Base-by-base conservation (phyloP, 2,888 invertebrate species). In the Mesorhabditis sp. region DNA sequence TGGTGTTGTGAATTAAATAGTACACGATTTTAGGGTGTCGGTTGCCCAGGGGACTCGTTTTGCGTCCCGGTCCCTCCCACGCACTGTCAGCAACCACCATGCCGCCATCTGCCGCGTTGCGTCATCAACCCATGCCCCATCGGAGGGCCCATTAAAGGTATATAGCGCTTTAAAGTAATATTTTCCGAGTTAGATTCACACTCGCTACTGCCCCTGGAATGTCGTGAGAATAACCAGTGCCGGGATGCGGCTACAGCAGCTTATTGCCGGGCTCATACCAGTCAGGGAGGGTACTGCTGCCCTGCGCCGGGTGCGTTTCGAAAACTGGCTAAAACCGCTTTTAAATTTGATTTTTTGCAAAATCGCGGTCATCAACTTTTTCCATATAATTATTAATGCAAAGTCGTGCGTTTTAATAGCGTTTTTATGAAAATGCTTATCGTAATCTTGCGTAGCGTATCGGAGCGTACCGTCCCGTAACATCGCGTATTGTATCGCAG, bases 61-160 rank as follows among this genome's bases (percentile, higher is more conserved):
- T 83, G 83, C 68, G 66, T 77, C 41, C 81, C 82, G 13, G 76
- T 77, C 15, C 72, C 76, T 45, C 76, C 77, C n/a, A 77, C 77
- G 3, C 82, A 82, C 66, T 67, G 74, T 6, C 70, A 70, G 1
- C 70, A 73, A 15, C 74, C 74, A n/a, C 7, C 10, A 13, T 75
- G 75, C 69, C 70, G 72, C 7, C 71, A 75, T 62, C 76, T 83
- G n/a, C 82, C 83, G 5, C 72, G 74, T 45, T 83, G 83, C 68
- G 73, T 81, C n/a, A 69, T 80, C 62, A 83, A 83, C 66, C 75
- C 81, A 0, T 83, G 83, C 68, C 76, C 79, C 0, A 69, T 70
- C 4, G 80, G 77, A 3, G 72, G 72, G 62, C 74, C 79, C 4
- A 62, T 80, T 0, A 50, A 50, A 50, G 58, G 58, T 50, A 13